phyloP scores from a whole-genome alignment of 2,113 vertebrate genomes.

The Toxotes jaculatrix region DNA sequence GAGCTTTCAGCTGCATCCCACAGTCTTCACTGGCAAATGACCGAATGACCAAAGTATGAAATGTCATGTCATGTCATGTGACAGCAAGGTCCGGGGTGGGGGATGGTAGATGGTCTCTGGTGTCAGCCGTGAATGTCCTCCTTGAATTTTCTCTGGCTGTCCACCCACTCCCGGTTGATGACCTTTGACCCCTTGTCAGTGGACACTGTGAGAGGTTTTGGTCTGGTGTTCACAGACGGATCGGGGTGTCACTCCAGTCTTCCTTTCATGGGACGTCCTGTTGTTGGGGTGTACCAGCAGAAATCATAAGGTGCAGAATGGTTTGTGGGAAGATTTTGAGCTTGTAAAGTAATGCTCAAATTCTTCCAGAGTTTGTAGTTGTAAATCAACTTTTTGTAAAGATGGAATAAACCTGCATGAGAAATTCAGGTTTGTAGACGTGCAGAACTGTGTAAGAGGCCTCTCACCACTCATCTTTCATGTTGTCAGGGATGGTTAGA shows the following conservation, averaged over 20 bases:
- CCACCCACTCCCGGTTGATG: neutral
- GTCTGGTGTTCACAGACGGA: neutral
- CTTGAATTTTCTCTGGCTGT: neutral
- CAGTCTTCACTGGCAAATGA: neutral
- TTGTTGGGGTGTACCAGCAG: too few relatives aligned
- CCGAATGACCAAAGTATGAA: neutral
- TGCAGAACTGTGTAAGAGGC: too few relatives aligned
- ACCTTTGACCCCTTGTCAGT: neutral
- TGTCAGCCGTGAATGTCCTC: neutral
- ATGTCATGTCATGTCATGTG: neutral
- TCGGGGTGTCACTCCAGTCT: neutral
- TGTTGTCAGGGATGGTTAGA: too few relatives aligned
- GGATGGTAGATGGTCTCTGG: neutral
- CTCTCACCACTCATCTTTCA: too few relatives aligned
- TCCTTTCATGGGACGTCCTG: too few relatives aligned
- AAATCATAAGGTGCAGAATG: too few relatives aligned
- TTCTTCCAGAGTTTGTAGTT: too few relatives aligned
- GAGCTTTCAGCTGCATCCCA: neutral
- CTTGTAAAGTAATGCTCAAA: too few relatives aligned
- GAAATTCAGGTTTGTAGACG: too few relatives aligned
- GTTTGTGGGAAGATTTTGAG: too few relatives aligned
- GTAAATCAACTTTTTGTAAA: too few relatives aligned
- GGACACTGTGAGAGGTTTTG: neutral
- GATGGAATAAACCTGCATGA: too few relatives aligned
- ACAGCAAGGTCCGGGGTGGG: neutral